phyloP scores from a whole-genome alignment of 2,113 vertebrate genomes.

The Speoplatyrhinus poulsoni region DNA sequence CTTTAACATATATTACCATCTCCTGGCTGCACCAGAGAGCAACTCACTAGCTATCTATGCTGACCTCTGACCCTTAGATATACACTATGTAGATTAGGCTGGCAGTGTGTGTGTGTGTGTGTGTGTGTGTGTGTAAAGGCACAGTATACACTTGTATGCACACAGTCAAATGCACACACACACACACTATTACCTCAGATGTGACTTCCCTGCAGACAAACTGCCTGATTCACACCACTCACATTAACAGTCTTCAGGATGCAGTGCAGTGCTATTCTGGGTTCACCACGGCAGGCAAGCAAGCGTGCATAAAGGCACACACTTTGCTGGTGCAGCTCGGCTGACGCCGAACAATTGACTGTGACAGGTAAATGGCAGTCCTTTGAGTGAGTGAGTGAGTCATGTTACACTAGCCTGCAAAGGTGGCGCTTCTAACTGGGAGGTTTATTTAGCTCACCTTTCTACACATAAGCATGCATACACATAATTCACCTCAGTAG shows the following conservation, averaged over 20 bases:
- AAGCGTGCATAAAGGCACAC: constrained; percentile 5
- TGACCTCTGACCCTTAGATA: constrained; percentile 19
- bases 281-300: constrained; percentile 28
- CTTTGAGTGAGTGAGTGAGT: constrained; percentile 33
- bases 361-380: constrained; percentile 37
- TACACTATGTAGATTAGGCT: constrained; percentile 39
- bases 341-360: constrained; percentile 27
- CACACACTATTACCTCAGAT: constrained; percentile 41
- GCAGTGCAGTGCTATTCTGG: constrained; percentile 22
- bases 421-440: constrained; percentile 21
- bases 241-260: constrained; percentile 32
- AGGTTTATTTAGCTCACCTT: constrained; percentile 19
- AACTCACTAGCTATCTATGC: constrained; percentile 21
- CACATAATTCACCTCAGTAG: neutral
- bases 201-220: constrained; percentile 18
- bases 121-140: neutral
- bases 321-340: constrained; percentile 1
- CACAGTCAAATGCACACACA: constrained; percentile 40
- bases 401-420: constrained; percentile 34
- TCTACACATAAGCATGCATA: neutral
- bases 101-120: neutral
- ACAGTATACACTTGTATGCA: constrained; percentile 6
- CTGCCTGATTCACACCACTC: constrained; percentile 31
- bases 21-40: constrained; percentile 3
- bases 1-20: constrained; percentile 59